phyloP scores from a whole-genome alignment of 1,140 invertebrate genomes.

The Portunus trituberculatus region DNA sequence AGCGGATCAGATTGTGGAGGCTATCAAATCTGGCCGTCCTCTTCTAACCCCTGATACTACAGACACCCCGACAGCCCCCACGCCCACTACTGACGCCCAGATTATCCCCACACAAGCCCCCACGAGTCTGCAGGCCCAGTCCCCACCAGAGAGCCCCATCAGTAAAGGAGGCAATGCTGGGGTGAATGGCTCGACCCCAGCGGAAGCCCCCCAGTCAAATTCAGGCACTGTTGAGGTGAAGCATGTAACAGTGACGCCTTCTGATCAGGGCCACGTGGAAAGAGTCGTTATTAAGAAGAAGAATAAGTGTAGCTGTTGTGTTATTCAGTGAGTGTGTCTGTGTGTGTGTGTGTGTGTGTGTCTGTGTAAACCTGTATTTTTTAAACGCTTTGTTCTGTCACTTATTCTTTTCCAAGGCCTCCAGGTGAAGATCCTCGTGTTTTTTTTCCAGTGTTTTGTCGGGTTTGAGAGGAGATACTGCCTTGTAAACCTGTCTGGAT shows the following conservation, averaged over 20 bases:
- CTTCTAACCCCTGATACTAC: slow-evolving; percentile 78
- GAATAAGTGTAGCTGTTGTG: slow-evolving; percentile 94
- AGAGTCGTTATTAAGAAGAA: slow-evolving; percentile 93
- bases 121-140: slow-evolving; percentile 2
- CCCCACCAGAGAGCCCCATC: background rate
- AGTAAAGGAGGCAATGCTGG: slow-evolving; percentile 75
- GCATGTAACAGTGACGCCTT: slow-evolving; percentile 85
- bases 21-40: slow-evolving; percentile 94
- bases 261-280: slow-evolving; percentile 86
- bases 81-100: slow-evolving; percentile 45
- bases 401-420: too few relatives aligned
- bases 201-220: slow-evolving; percentile 77
- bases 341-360: background rate
- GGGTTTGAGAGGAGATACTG: too few relatives aligned
- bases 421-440: too few relatives aligned
- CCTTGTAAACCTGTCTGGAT: too few relatives aligned
- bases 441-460: too few relatives aligned
- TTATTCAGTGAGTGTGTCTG: slow-evolving; percentile 86
- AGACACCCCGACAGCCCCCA: slow-evolving; percentile 1
- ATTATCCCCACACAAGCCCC: slow-evolving; percentile 51
- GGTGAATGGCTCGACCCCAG: slow-evolving; percentile 79
- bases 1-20: slow-evolving; percentile 96
- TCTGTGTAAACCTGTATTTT: too few relatives aligned
- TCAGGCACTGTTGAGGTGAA: slow-evolving; percentile 87
- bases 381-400: too few relatives aligned